Evolutionary conservation across 2,888 invertebrate genomes (phyloP).

Genomic region (Ecdyonurus torrentis): DNA sequence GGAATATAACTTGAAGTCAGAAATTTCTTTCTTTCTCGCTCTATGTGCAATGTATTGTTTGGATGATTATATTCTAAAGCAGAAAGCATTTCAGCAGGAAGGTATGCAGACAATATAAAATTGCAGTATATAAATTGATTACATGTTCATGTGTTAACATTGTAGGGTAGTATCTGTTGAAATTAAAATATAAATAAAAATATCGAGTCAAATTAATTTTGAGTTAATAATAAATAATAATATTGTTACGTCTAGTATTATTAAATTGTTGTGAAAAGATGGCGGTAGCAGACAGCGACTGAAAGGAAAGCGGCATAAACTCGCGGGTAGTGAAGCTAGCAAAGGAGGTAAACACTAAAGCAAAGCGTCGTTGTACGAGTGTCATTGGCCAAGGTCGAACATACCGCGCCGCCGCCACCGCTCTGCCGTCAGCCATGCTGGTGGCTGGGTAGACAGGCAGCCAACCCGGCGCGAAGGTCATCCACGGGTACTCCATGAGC

Average conservation of each 20-base stretch:
- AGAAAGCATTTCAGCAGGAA: no score
- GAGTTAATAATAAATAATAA: no score
- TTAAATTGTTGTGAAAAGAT: background rate
- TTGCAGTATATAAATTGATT: no score
- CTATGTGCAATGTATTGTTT: no score
- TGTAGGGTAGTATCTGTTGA: no score
- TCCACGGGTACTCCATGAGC: background rate
- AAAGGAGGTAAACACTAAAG: background rate
- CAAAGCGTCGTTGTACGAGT: background rate
- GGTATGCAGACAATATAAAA: no score
- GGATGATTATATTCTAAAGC: no score
- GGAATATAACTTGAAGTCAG: background rate
- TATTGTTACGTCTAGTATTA: no score
- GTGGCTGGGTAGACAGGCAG: background rate
- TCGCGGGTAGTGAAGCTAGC: background rate
- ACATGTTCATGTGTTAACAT: no score
- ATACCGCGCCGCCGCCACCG: background rate
- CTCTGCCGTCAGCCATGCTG: background rate
- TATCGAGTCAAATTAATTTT: no score
- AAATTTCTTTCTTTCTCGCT: background rate
- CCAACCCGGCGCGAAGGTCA: background rate
- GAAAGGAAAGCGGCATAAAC: background rate
- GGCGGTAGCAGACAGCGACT: background rate
- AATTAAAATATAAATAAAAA: no score
- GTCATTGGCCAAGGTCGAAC: conserved; percentile 1